Conservation (phyloP, 1,140 invertebrate species). For the Mycetomoellerius zeteki region DNA sequence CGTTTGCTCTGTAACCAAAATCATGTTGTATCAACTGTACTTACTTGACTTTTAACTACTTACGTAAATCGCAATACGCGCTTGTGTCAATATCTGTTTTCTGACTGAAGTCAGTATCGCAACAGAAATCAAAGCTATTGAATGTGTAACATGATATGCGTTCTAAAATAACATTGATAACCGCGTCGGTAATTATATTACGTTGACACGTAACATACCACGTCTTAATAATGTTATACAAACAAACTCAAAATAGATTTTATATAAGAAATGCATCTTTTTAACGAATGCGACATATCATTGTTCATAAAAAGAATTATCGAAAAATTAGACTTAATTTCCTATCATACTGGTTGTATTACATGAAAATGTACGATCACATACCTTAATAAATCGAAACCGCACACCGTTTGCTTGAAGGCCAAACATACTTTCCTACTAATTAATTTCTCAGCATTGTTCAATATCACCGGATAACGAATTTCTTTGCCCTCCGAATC, state of each 20-base stretch:
- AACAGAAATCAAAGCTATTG: conserved; percentile 19
- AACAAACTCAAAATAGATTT: neutral
- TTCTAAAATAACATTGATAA: conserved; percentile 58
- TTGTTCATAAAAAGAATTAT: neutral
- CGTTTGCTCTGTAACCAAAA: conserved; percentile 93
- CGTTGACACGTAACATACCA: neutral
- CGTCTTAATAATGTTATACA: neutral
- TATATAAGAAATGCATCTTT: neutral
- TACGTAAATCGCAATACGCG: neutral
- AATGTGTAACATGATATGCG: conserved; percentile 45
- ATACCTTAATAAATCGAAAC: conserved; percentile 98
- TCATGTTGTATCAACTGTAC: conserved; percentile 7
- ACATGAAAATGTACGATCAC: conserved; percentile 17
- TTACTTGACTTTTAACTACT: neutral
- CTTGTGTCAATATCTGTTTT: neutral
- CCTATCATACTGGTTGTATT: neutral
- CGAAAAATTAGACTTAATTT: neutral
- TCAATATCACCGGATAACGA: conserved; percentile 98
- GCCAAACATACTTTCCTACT: conserved; percentile 99
- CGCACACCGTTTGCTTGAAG: conserved; percentile 99
- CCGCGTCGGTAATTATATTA: neutral
- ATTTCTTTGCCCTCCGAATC: conserved; percentile 99
- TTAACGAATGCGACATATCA: neutral
- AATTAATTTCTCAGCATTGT: conserved; percentile 99
- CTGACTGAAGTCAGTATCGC: neutral